Base-by-base conservation (phyloP, 2,888 invertebrate species). In the Amitus sp. region DNA sequence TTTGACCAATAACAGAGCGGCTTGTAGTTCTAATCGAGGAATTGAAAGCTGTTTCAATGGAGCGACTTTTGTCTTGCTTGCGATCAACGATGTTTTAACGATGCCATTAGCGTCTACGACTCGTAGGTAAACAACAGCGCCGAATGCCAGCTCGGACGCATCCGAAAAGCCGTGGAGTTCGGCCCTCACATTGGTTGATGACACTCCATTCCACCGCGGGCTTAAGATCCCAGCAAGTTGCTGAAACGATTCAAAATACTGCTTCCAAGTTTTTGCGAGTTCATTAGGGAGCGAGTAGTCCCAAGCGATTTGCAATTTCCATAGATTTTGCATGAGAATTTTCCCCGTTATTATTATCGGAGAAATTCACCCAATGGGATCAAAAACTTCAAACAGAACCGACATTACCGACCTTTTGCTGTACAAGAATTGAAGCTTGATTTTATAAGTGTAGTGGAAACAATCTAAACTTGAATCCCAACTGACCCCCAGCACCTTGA, bases 291-390 rank as follows among this genome's bases (percentile, higher is more conserved):
- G n/a, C n/a, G n/a, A n/a, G n/a, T n/a, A n/a, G n/a, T n/a, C n/a
- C n/a, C n/a, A n/a, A n/a, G n/a, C n/a, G n/a, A n/a, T n/a, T n/a
- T n/a, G n/a, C n/a, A n/a, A n/a, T n/a, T n/a, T n/a, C n/a, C n/a
- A n/a, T n/a, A n/a, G n/a, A n/a, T n/a, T n/a, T n/a, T n/a, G 66
- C 34, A 63, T 43, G 10, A 62, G 30, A 2, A 54, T 47, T 17
- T 54, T 54, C 1, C 46, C 54, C 1, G 0, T 13, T 2, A 40
- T 30, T 1, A 34, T 37, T 4, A 47, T 30, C 1, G 28, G 46
- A 1, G 12, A 12, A 2, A 54, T 12, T 18, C 47, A 54, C 0
- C 47, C 54, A 2, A 54, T 2, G 0, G 54, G n/a, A n/a, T n/a
- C n/a, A n/a, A n/a, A n/a, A n/a, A n/a, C n/a, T n/a, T n/a, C n/a